Conservation (phyloP, 2,113 vertebrate species). For the Dromiciops gliroides region DNA sequence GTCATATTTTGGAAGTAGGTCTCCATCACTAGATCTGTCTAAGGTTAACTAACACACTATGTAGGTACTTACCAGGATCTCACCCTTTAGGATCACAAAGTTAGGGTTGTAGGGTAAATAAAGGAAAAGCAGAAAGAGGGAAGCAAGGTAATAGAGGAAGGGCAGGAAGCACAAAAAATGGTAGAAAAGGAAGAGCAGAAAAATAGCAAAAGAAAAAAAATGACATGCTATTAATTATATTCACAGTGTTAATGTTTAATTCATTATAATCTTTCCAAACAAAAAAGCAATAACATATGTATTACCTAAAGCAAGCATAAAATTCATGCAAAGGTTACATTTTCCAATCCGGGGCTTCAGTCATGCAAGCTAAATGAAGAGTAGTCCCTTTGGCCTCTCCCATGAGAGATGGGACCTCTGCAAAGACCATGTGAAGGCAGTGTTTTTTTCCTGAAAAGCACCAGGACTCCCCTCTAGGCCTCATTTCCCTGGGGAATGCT, state of each 20-base stretch:
- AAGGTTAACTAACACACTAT: conserved; percentile 57
- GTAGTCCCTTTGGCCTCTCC: not conserved
- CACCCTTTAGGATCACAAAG: conserved; percentile 90
- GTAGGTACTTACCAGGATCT: conserved; percentile 97
- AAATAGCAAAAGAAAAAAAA: conserved; percentile 86
- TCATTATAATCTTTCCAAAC: conserved; percentile 77
- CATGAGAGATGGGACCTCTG: not conserved
- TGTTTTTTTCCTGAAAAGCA: not conserved
- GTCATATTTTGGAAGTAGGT: not conserved
- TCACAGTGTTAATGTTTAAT: conserved; percentile 86
- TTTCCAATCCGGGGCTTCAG: conserved; percentile 21
- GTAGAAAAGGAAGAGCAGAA: conserved; percentile 79
- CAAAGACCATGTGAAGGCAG: conserved; percentile 33
- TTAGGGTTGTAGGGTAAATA: conserved; percentile 80
- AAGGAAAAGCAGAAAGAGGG: conserved; percentile 74
- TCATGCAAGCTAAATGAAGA: conserved; percentile 2
- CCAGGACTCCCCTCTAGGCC: not conserved
- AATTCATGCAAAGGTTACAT: conserved; percentile 74
- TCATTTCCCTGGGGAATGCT: not conserved
- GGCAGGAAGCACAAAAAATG: conserved; percentile 77
- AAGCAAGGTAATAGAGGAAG: conserved; percentile 72
- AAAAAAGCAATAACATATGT: conserved; percentile 69
- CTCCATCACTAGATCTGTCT: conserved; percentile 54
- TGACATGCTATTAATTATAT: conserved; percentile 97
- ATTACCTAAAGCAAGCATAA: conserved; percentile 68